Percentiles rank a stretch among this genome's conserved stretches.
Evolutionary conservation across 2,113 vertebrate genomes (phyloP).

Genomic region (Microcebus ravelobensis): DNA sequence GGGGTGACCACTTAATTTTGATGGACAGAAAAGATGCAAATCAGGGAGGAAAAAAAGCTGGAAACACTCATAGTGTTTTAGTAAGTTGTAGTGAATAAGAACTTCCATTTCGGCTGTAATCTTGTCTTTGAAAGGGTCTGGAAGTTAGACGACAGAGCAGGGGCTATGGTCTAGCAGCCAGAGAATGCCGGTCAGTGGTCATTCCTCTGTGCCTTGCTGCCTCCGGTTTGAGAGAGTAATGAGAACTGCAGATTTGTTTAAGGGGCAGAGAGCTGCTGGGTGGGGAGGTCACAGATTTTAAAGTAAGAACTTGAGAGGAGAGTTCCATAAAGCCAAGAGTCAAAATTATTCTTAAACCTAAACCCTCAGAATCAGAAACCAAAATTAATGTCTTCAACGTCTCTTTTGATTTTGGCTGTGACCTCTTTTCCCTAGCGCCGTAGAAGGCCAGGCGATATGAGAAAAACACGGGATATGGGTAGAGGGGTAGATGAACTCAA

Average conservation of each 20-base stretch:
- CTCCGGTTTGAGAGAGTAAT: accelerated
- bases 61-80: neutral
- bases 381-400: neutral
- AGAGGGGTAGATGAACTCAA: neutral
- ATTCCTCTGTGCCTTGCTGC: no score
- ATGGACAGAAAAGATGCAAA: neutral
- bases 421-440: neutral
- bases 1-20: neutral
- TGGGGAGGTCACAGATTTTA: neutral
- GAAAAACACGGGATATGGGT: neutral
- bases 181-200: neutral
- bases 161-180: neutral
- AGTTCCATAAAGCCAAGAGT: slow-evolving; percentile 23
- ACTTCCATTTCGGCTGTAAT: neutral
- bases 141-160: neutral
- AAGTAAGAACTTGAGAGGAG: neutral
- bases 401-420: neutral
- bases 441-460: neutral
- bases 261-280: accelerated
- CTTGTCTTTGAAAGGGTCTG: neutral
- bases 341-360: neutral
- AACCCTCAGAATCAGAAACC: neutral
- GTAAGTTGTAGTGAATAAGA: neutral
- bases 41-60: neutral
- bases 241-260: neutral